Conservation (phyloP, 92 coral and sea anemone genomes). For the Siderastrea radians region DNA sequence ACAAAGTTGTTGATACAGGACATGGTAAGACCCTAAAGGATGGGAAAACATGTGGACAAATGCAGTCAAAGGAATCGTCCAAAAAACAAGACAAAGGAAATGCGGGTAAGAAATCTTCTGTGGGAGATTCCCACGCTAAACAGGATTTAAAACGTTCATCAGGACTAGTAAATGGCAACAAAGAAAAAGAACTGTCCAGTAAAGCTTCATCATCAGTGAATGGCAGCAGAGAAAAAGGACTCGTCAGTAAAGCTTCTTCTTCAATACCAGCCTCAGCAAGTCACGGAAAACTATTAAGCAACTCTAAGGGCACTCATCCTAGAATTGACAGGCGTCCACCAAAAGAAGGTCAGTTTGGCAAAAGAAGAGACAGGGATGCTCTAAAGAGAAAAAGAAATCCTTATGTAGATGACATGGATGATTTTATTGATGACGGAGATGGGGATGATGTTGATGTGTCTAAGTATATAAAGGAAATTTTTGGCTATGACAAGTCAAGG, state of each 20-base stretch:
- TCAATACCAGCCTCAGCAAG: background rate
- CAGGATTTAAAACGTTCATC: constrained; percentile 2
- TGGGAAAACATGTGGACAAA: background rate
- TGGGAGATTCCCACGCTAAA: background rate
- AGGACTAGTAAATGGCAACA: background rate
- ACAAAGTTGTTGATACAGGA: background rate
- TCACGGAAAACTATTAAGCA: background rate
- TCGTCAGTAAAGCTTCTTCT: background rate
- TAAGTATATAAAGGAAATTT: constrained; percentile 87
- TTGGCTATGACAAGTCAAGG: constrained; percentile 96
- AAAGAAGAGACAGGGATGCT: background rate
- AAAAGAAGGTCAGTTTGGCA: background rate
- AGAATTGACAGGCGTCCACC: background rate
- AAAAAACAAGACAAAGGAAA: background rate
- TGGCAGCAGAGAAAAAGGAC: background rate
- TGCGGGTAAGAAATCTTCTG: background rate
- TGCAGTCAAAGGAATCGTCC: constrained; percentile 2
- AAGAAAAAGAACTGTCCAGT: background rate
- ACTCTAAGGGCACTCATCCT: background rate
- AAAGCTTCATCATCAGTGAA: background rate
- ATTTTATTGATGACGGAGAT: constrained; percentile 86
- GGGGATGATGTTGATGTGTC: constrained; percentile 82
- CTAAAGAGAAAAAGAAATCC: constrained; percentile 35
- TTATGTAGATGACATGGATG: constrained; percentile 70
- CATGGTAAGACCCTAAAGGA: constrained; percentile 9